Evolutionary conservation across 2,113 vertebrate species (phyloP).

Genomic region (Cyanoramphus novaezelandiae): DNA sequence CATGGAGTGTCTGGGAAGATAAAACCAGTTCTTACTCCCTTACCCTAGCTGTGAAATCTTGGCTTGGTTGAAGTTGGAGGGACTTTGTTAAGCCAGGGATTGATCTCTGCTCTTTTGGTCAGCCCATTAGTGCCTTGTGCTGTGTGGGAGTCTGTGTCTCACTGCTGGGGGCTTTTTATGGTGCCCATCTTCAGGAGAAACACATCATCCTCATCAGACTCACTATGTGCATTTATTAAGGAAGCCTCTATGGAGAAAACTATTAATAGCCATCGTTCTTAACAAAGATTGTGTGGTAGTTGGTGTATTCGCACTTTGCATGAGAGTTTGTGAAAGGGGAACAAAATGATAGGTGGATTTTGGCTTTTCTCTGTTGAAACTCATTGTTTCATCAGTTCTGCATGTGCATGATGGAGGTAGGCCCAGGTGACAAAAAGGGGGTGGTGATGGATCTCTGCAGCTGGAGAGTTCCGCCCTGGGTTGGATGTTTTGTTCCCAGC

Average conservation of each 20-base stretch:
- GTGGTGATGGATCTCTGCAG: neutral
- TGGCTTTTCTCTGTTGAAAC: neutral
- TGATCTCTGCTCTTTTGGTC: neutral
- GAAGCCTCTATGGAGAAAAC: neutral
- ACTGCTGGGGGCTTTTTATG: neutral
- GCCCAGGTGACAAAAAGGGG: neutral
- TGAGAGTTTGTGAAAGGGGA: neutral
- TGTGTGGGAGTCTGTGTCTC: accelerated
- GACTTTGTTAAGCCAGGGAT: neutral
- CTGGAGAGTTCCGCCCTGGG: accelerated
- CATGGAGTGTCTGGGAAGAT: accelerated
- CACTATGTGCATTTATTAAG: neutral
- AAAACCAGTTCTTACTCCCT: neutral
- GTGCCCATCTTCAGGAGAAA: neutral
- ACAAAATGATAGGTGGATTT: neutral
- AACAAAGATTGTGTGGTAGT: neutral
- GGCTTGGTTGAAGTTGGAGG: neutral
- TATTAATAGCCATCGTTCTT: neutral
- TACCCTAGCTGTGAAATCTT: neutral
- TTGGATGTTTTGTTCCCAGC: neutral
- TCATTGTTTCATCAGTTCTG: neutral
- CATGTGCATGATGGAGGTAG: neutral
- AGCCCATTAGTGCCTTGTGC: accelerated
- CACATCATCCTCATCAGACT: neutral
- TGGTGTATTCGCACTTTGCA: accelerated